These are phyloP conservation scores for Pseudolaguvia tuberculata DNA, from an alignment of 2,113 vertebrate species.

Conservation along the genomic window DNA sequence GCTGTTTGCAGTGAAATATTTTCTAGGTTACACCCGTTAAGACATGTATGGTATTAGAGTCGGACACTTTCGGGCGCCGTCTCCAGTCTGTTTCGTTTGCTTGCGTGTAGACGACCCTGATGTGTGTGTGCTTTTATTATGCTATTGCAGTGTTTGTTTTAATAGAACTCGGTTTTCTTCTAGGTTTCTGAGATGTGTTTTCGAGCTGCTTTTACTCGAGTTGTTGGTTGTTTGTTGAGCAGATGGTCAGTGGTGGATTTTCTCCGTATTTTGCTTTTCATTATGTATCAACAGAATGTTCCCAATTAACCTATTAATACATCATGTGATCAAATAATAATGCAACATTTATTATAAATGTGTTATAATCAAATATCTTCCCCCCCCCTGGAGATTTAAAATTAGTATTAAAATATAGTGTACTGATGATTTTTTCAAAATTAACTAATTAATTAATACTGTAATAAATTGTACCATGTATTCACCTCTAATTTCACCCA, in stretches of 20 bases:
- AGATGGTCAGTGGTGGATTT: neutral
- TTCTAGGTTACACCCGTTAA: neutral
- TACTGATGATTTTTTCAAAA: neutral
- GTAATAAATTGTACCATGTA: neutral
- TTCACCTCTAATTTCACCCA: neutral
- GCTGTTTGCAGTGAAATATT: neutral
- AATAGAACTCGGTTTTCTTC: neutral
- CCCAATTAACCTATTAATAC: neutral
- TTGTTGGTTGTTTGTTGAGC: neutral
- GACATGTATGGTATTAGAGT: no score
- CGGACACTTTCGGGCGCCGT: neutral
- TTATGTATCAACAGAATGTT: neutral
- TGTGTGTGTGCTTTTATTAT: neutral
- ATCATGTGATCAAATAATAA: neutral
- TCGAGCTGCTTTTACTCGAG: neutral
- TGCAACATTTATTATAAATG: neutral
- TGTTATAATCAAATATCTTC: no score
- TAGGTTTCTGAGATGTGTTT: neutral
- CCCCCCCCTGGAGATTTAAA: neutral
- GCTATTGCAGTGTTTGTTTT: neutral
- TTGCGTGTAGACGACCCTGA: neutral
- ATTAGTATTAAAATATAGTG: neutral
- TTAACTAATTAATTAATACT: neutral
- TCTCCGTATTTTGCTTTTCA: neutral
- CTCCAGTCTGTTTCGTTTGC: neutral